phyloP scores from a whole-genome alignment of 2,888 invertebrate genomes.

The Anarsia innoxiella region DNA sequence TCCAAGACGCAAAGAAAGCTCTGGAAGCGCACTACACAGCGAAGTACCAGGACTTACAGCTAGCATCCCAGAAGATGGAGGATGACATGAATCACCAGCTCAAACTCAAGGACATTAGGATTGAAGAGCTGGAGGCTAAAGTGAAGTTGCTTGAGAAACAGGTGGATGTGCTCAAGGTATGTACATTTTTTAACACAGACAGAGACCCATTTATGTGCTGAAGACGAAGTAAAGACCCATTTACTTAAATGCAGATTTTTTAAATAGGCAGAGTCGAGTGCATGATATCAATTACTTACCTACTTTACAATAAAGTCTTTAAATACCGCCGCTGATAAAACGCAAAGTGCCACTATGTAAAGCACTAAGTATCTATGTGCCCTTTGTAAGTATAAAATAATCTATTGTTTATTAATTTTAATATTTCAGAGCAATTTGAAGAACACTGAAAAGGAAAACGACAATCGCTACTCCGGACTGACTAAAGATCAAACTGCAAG shows the following conservation, averaged over 20 bases:
- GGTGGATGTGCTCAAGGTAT: constrained; percentile 51
- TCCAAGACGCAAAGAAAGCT: constrained; percentile 74
- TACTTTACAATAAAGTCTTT: too few species aligned
- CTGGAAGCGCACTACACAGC: constrained; percentile 75
- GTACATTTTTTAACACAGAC: too few species aligned
- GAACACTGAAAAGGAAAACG: constrained; percentile 54
- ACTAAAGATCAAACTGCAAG: constrained; percentile 80
- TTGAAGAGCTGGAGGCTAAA: constrained; percentile 56
- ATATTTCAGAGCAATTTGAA: constrained; percentile 45
- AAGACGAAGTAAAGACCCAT: too few species aligned
- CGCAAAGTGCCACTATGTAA: too few species aligned
- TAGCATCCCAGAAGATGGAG: constrained; percentile 74
- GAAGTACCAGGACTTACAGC: constrained; percentile 75
- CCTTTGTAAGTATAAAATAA: too few species aligned
- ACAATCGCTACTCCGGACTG: constrained; percentile 72
- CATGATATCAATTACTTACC: too few species aligned
- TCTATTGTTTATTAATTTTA: too few species aligned
- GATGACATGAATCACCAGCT: constrained; percentile 74
- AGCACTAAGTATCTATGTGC: too few species aligned
- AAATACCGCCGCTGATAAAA: too few species aligned
- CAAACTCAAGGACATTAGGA: constrained; percentile 58
- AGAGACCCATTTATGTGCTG: too few species aligned
- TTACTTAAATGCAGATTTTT: too few species aligned
- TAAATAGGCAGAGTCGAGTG: too few species aligned
- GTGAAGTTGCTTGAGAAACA: constrained; percentile 53